Percentiles rank a stretch among this genome's conserved stretches.
Evolutionary conservation across 2,113 vertebrate genomes (phyloP).

Genomic region (Cynocephalus volans): DNA sequence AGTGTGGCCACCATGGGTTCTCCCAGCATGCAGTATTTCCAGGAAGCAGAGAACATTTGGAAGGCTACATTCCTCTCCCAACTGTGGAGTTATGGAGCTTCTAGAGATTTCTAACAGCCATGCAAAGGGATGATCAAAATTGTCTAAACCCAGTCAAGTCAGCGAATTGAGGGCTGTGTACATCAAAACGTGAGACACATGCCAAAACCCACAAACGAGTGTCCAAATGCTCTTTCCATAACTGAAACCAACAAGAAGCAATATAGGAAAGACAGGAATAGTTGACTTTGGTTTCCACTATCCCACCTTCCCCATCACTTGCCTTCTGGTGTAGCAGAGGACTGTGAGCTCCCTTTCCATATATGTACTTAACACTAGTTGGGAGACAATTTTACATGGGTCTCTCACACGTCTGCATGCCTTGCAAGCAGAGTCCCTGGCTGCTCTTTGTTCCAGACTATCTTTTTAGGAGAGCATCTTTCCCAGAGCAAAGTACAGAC

Average conservation of each 20-base stretch:
- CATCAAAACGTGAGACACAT: not conserved
- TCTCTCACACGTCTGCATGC: slow-evolving; percentile 8
- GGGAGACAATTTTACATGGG: not conserved
- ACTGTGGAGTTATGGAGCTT: not conserved
- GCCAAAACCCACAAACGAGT: not conserved
- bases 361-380: not conserved
- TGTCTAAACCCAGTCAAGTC: not conserved
- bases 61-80: slow-evolving; percentile 22
- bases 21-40: not conserved
- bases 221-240: not conserved
- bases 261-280: not conserved
- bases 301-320: not conserved
- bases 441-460: not conserved
- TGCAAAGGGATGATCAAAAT: not conserved
- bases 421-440: not conserved
- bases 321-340: not conserved
- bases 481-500: slow-evolving; percentile 27
- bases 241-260: not conserved
- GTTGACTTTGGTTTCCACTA: not conserved
- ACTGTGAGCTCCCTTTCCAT: not conserved
- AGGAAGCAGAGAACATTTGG: slow-evolving; percentile 12
- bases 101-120: slow-evolving; percentile 35
- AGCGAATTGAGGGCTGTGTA: not conserved
- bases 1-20: not conserved
- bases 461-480: not conserved